Evolutionary conservation across 2,797 vertebrate genomes (phyloP), one percentile per base, ranked within the genome.

Genomic region (Eulemur rubriventer): DNA sequence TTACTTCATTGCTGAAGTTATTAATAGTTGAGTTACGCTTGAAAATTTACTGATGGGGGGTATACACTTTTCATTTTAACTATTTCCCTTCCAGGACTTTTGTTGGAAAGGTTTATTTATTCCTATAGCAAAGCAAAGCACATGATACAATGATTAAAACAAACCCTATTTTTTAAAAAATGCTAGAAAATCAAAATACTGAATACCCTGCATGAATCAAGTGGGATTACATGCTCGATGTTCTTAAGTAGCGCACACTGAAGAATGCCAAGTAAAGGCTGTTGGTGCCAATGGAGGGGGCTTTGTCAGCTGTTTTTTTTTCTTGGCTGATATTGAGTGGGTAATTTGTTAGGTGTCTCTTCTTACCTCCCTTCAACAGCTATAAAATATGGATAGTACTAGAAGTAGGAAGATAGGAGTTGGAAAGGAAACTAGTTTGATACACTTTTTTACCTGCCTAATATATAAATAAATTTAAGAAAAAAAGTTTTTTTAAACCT

Each of bases 1-100:
- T 90, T 94, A 70, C 86, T 90, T 94, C n/a, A 73, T 91, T 97
- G 57, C 43, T 93, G 93, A 96, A 80, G 83, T 83, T 81, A 94
- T 52, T 61, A 12, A 59, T 28, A 59, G 57, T 57, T 88, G 57
- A 59, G 26, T 84, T 89, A 80, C 33, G 72, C 22, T 83, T 55
- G 65, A 89, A 75, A 86, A 72, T 61, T 92, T 95, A 7, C 50
- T 91, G 59, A 26, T 75, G 8, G 9, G 24, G 0, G 0, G 6
- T 52, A 38, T 80, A 26, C 30, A 91, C 18, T 73, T 98, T 97
- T 97, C 11, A 55, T 94, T 75, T 86, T 0, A 55, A 91, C 84
- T 73, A 46, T 22, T 93, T 97, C 79, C 22, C 35, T 81, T 65
- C 75, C 52, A 28, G 91, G 65, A 43, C 33, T 95, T 86, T 85